phyloP scores from a whole-genome alignment of 2,113 vertebrate species.

The Neofelis nebulosa region DNA sequence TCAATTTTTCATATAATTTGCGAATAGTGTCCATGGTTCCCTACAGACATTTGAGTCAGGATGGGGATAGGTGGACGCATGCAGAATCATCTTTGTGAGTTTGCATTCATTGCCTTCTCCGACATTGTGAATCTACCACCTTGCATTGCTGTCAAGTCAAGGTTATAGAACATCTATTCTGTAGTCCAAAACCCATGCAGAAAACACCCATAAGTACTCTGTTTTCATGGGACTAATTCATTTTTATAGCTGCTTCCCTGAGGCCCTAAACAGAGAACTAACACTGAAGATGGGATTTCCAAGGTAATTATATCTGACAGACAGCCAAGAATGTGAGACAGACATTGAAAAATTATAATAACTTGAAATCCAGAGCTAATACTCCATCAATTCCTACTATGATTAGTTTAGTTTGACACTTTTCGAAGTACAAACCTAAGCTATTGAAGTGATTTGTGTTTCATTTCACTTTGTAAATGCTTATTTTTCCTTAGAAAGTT shows the following conservation, averaged over 20 bases:
- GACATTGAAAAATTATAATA: constrained; percentile 62
- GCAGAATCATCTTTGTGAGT: background rate
- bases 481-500: constrained; percentile 69
- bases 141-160: background rate
- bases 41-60: background rate
- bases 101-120: background rate
- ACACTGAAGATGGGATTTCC: constrained; percentile 48
- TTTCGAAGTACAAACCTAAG: constrained; percentile 45
- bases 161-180: constrained; percentile 42
- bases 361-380: constrained; percentile 58
- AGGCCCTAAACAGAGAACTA: constrained; percentile 24
- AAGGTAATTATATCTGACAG: constrained; percentile 69
- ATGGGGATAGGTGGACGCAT: background rate
- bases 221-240: constrained; percentile 56
- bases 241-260: constrained; percentile 55
- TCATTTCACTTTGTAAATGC: constrained; percentile 54
- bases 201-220: constrained; percentile 35
- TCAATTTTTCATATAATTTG: background rate
- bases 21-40: background rate
- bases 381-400: constrained; percentile 60
- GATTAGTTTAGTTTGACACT: constrained; percentile 69
- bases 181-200: background rate
- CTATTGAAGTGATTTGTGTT: constrained; percentile 68
- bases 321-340: constrained; percentile 68
- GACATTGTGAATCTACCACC: background rate